Evolutionary conservation across 1,140 invertebrate genomes (phyloP), one percentile per base, ranked within the genome.

Genomic region (Aphidius gifuensis): DNA sequence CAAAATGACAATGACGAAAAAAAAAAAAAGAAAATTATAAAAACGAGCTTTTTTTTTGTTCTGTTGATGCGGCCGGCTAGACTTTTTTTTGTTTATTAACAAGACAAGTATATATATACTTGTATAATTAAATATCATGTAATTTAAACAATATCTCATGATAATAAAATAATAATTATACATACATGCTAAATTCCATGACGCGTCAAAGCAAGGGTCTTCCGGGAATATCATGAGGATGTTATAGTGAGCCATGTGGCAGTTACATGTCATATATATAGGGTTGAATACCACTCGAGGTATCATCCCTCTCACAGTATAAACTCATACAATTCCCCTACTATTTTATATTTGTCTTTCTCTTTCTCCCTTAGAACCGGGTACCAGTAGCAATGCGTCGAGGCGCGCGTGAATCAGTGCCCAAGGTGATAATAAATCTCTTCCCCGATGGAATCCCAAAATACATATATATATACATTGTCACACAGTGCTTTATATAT

Each of bases 341-440:
- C 46, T 48, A 45, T 51, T 23, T 21, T 16, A 47, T n/a, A 8
- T 44, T 9, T 49, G 5, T 43, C 6, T 43, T 42, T 4, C 61
- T 38, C 32, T 49, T 50, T 42, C 32, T 51, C 38, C 46, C 44
- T 47, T 40, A n/a, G 6, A 7, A 16, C 23, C 9, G 47, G 8
- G 53, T 55, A 11, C 40, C 45, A 60, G 32, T 48, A 48, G 16
- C 21, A 48, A 16, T 49, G 69, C 67, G 67, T 11, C 46, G 53
- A 54, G 57, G 56, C 40, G 53, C 50, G 70, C 73, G 63, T 79
- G 78, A 80, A 81, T 81, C 79, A 79, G 78, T 80, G 77, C 78
- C 79, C 79, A 81, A 81, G 79, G 78, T 78, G 78, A 68, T 74
- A 75, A 74, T 81, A 81, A 81, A 81, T 81, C 77, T 78, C 74